phyloP scores from a whole-genome alignment of 2,888 invertebrate species.

The Craniophora ligustri region DNA sequence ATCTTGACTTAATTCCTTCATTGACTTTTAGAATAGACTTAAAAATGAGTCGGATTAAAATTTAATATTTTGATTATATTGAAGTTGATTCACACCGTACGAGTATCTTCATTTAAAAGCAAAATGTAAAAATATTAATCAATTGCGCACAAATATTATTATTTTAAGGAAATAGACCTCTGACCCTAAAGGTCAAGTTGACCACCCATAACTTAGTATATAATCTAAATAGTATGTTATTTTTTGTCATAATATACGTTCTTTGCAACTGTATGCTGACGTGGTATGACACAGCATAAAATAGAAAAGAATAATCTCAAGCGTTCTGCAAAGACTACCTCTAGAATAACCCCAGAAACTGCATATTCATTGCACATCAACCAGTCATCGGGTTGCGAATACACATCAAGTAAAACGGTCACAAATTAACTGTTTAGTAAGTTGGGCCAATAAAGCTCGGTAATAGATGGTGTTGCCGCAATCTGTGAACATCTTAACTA shows the following conservation, averaged over 20 bases:
- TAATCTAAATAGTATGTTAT: no score
- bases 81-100: no score
- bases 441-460: constrained; percentile 52
- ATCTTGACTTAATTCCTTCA: not conserved
- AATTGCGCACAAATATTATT: no score
- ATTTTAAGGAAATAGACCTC: no score
- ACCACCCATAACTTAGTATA: no score
- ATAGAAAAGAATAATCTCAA: constrained; percentile 7
- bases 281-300: constrained; percentile 20
- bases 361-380: constrained; percentile 48
- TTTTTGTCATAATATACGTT: no score
- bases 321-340: constrained; percentile 1
- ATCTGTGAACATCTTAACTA: constrained; percentile 48
- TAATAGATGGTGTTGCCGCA: constrained; percentile 45
- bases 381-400: constrained; percentile 38
- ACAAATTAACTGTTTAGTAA: constrained; percentile 50
- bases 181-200: no score
- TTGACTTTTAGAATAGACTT: not conserved
- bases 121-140: no score
- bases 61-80: no score
- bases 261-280: no score
- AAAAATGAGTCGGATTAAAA: not conserved
- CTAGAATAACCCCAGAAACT: constrained; percentile 33
- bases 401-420: constrained; percentile 45
- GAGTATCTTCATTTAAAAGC: no score